A percentile compares a stretch with the other conserved stretches of the same genome.
Evolutionary conservation across 2,113 vertebrate species (phyloP).

Genomic region (Dicerorhinus sumatrensis): DNA sequence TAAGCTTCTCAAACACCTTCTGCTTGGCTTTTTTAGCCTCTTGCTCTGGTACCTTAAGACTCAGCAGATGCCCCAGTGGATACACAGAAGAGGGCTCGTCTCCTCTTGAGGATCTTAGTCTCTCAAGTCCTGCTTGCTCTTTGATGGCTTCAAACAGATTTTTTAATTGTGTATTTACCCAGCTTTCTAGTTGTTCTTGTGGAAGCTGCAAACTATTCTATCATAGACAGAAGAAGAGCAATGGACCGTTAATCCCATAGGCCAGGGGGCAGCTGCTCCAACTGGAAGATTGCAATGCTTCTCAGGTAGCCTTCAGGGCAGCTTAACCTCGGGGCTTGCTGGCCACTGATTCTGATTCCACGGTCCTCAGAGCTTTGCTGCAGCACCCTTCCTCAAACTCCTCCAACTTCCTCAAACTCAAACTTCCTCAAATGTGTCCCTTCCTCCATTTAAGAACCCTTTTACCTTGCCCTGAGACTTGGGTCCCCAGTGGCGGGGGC

Average conservation of each 20-base stretch:
- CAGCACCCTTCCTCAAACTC: not conserved
- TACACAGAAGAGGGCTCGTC: not conserved
- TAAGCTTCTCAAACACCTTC: not conserved
- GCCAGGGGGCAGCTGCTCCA: not conserved
- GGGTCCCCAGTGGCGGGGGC: not conserved
- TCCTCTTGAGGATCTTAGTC: not conserved
- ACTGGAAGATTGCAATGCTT: not conserved
- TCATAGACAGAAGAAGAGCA: not conserved
- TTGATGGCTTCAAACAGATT: not conserved
- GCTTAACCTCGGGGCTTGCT: not conserved
- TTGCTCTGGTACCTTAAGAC: not conserved
- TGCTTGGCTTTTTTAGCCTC: not conserved
- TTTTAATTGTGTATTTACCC: not conserved
- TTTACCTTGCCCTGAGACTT: not conserved
- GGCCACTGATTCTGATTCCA: not conserved
- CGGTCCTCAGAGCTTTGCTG: not conserved
- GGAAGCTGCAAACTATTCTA: not conserved
- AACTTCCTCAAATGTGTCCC: too few relatives aligned
- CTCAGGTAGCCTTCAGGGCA: not conserved
- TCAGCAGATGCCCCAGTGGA: not conserved
- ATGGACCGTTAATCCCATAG: not conserved
- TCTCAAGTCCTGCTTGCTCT: not conserved
- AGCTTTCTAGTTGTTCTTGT: not conserved
- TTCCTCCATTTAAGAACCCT: not conserved
- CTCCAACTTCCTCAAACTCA: too few relatives aligned